Evolutionary conservation across 2,113 vertebrate species (phyloP).

Genomic region (Terrapene triunguis): DNA sequence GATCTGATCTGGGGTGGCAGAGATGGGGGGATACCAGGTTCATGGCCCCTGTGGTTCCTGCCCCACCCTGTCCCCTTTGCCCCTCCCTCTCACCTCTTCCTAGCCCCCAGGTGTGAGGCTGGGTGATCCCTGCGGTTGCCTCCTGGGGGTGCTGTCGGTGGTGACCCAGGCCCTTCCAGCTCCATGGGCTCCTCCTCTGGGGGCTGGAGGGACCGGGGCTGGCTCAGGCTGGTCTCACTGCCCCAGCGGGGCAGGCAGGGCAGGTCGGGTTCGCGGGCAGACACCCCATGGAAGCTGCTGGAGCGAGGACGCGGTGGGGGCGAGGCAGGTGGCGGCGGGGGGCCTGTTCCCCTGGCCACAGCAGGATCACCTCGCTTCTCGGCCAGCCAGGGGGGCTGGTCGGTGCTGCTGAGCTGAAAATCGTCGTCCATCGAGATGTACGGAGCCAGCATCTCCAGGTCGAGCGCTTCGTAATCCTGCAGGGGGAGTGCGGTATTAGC

Average conservation of each 20-base stretch:
- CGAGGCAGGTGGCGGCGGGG: neutral
- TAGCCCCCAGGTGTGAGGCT: conserved; percentile 5
- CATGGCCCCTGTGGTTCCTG: neutral
- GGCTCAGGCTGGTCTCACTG: conserved; percentile 67
- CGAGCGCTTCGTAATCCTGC: conserved; percentile 76
- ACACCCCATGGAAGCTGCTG: conserved; percentile 67
- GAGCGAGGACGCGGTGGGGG: conserved; percentile 44
- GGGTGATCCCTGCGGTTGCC: neutral
- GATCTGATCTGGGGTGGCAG: neutral
- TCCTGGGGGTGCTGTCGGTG: neutral
- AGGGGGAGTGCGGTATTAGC: neutral
- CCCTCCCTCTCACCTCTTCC: conserved; percentile 51
- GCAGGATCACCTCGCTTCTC: neutral
- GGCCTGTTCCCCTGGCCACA: neutral
- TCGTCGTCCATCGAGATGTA: conserved; percentile 96
- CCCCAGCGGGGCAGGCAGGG: conserved; percentile 68
- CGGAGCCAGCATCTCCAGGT: conserved; percentile 91
- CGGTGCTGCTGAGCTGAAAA: conserved; percentile 86
- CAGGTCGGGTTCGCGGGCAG: conserved; percentile 7
- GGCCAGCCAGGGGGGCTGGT: conserved; percentile 31
- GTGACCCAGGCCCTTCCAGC: neutral
- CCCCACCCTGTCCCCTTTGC: rapidly evolving
- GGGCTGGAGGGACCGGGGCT: conserved; percentile 4
- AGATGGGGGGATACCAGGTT: neutral
- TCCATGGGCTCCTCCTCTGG: neutral